Evolutionary conservation across 2,113 vertebrate species (phyloP), one percentile per base, ranked within the genome.

Genomic region (Jaculus jaculus): DNA sequence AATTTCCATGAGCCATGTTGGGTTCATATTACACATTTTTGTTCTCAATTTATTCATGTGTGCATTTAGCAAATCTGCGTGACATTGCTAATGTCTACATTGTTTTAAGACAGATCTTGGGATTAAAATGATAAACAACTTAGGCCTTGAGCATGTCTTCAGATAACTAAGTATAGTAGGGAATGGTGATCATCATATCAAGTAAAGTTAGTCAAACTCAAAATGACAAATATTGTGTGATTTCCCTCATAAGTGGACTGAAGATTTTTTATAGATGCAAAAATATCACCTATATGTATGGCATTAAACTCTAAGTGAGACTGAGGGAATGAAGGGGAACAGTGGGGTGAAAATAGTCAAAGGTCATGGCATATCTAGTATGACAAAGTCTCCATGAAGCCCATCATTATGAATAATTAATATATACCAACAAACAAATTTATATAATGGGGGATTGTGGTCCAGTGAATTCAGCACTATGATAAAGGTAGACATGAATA

Each of bases 401-500:
- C 30, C 20, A 66, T 8, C 18, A 66, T 17, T 21, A 23, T 83
- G 26, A 32, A 47, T 68, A 66, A 83, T 68, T 16, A 83, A 47
- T 68, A 12, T 28, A 32, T 66, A 39, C 5, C 7, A 68, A 24
- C 23, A 68, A 84, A n/a, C 30, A n/a, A 42, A 83, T 23, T 42
- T 66, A 23, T 47, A 54, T 21, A 47, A 80, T 71, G 83, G 17
- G 1, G 5, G 32, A 58, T 12, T 7, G 37, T 10, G 3, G 1
- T 58, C 84, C 37, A 66, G 21, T 80, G n/a, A 61, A n/a, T 58
- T 51, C 23, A 86, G 17, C 37, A 15, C 8, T 61, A 0, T 3
- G 0, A 8, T 61, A 1, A 10, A 10, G 0, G 9, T 60, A 2
- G 0, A 32, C 24, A 61, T 79, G 21, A 42, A 7, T 32, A 7